phyloP scores from a whole-genome alignment of 2,888 invertebrate genomes.

The Platycheirus albimanus region DNA sequence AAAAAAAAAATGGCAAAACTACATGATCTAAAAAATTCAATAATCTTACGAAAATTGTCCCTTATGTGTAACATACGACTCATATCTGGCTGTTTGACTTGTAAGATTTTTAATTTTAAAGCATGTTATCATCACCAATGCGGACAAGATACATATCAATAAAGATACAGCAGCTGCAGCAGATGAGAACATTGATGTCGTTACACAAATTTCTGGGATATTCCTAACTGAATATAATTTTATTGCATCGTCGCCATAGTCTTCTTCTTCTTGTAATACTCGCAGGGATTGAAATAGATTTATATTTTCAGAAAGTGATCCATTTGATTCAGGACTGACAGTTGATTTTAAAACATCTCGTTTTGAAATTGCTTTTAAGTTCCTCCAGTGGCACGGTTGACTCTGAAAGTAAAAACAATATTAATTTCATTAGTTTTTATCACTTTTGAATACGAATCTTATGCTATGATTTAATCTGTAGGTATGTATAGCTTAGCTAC shows the following conservation, averaged over 20 bases:
- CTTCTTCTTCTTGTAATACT: slow-evolving; percentile 92
- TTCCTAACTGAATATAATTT: slow-evolving; percentile 69
- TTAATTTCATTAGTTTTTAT: too few species aligned
- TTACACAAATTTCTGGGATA: slow-evolving; percentile 85
- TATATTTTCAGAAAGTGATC: slow-evolving; percentile 91
- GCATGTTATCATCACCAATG: slow-evolving; percentile 90
- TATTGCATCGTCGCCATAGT: slow-evolving; percentile 82
- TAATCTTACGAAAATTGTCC: slow-evolving; percentile 83
- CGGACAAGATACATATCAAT: slow-evolving; percentile 88
- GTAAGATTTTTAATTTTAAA: slow-evolving; percentile 87
- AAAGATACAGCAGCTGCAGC: slow-evolving; percentile 87
- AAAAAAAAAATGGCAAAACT: not conserved
- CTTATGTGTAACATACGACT: slow-evolving; percentile 86
- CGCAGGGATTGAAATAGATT: slow-evolving; percentile 94
- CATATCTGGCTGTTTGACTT: slow-evolving; percentile 82
- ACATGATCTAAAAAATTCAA: not conserved
- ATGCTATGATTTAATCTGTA: too few species aligned
- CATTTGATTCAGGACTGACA: slow-evolving; percentile 81
- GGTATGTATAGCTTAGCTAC: too few species aligned
- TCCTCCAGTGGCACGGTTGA: slow-evolving; percentile 96
- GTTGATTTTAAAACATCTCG: slow-evolving; percentile 86
- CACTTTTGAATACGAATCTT: too few species aligned
- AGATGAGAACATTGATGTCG: slow-evolving; percentile 87
- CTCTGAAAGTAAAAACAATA: slow-evolving; percentile 84
- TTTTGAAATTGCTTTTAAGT: slow-evolving; percentile 91